These are phyloP conservation scores for Tyrophagus putrescentiae DNA, from an alignment of 1,140 invertebrate genomes.

Conservation along the genomic window DNA sequence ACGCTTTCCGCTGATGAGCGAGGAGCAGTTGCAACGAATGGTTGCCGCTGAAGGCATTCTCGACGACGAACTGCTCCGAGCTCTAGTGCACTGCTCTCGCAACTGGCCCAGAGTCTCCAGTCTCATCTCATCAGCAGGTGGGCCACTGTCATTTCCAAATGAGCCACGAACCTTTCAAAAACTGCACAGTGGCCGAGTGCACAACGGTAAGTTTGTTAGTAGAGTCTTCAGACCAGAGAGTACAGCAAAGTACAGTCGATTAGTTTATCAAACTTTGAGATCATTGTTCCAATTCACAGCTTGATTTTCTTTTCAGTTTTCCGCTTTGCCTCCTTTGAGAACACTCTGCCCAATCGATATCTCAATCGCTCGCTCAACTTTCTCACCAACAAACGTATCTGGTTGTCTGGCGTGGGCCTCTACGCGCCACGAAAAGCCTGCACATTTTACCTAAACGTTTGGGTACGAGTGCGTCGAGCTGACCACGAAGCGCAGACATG, in stretches of 20 bases:
- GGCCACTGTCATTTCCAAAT: slow-evolving; percentile 1
- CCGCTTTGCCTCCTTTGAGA: slow-evolving; percentile 14
- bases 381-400: slow-evolving; percentile 8
- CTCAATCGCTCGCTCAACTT: slow-evolving; percentile 8
- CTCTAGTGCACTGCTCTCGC: not conserved
- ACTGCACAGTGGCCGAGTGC: not conserved
- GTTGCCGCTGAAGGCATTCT: slow-evolving; percentile 13
- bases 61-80: slow-evolving; percentile 13
- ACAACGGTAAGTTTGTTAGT: no score
- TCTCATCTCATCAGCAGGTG: not conserved
- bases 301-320: no score
- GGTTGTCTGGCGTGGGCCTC: slow-evolving; percentile 10
- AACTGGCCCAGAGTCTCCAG: slow-evolving; percentile 4
- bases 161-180: slow-evolving; percentile 6
- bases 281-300: no score
- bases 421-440: slow-evolving; percentile 18
- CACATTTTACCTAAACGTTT: slow-evolving; percentile 7
- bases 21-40: slow-evolving; percentile 2
- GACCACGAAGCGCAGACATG: not conserved
- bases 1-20: slow-evolving; percentile 17
- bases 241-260: no score
- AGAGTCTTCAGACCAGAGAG: no score
- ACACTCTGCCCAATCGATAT: slow-evolving; percentile 14
- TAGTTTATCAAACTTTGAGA: no score
- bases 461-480: not conserved